These are phyloP conservation scores for Leucoraja ocellata DNA, from an alignment of 2,797 vertebrate species.

Conservation along the genomic window DNA sequence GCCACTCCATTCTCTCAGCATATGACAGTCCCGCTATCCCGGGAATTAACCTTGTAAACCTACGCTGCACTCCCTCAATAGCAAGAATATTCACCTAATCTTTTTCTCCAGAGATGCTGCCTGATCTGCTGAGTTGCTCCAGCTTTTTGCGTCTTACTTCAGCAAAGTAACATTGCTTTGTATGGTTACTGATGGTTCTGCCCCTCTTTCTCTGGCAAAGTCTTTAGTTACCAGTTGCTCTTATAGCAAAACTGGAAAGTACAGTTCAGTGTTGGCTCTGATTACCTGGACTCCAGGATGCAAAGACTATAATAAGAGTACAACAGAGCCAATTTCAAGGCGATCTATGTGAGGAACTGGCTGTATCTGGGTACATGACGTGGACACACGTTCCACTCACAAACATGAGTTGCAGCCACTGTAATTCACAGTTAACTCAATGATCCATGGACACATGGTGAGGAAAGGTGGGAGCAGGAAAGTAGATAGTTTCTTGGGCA, in stretches of 20 bases:
- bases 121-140: no score
- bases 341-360: neutral
- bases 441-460: neutral
- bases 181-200: neutral
- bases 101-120: no score
- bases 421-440: constrained; percentile 4
- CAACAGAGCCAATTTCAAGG: neutral
- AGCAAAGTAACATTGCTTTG: neutral
- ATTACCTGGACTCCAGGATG: neutral
- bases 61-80: no score
- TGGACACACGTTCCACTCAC: neutral
- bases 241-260: neutral
- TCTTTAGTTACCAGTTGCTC: neutral
- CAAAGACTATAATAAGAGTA: neutral
- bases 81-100: no score
- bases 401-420: no score
- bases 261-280: neutral
- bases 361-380: neutral
- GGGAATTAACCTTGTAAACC: no score
- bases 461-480: neutral
- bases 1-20: no score
- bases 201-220: neutral
- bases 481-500: neutral
- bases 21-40: no score
- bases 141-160: no score